Conservation (phyloP, 2,113 vertebrate genomes). For the Syngnathus scovelli region DNA sequence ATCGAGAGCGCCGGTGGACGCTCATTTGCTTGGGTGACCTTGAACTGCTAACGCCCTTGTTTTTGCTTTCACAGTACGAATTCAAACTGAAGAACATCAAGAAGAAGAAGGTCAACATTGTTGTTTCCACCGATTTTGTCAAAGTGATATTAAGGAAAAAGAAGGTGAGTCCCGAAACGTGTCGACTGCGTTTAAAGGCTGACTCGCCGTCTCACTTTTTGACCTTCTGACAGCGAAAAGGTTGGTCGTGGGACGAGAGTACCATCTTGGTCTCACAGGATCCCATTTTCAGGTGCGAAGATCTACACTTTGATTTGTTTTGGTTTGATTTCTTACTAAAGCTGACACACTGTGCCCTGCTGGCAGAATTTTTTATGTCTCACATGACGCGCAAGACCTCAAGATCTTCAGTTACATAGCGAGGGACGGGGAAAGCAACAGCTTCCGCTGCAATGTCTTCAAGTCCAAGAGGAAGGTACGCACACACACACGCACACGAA, state of each 20-base stretch:
- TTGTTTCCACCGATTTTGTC: slow-evolving; percentile 85
- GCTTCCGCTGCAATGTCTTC: slow-evolving; percentile 94
- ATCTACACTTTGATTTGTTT: no score
- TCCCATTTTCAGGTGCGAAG: slow-evolving; percentile 86
- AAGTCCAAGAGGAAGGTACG: slow-evolving; percentile 96
- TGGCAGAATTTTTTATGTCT: slow-evolving; percentile 93
- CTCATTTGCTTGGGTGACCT: neutral
- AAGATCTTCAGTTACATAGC: slow-evolving; percentile 99
- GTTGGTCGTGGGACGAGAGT: slow-evolving; percentile 88
- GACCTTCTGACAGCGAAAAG: slow-evolving; percentile 78
- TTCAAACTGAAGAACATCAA: slow-evolving; percentile 98
- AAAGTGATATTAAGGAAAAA: slow-evolving; percentile 90
- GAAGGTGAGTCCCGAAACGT: slow-evolving; percentile 72
- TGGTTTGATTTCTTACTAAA: no score
- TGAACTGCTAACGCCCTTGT: neutral
- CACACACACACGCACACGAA: neutral
- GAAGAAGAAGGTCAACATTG: slow-evolving; percentile 95
- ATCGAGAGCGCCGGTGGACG: neutral
- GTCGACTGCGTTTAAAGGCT: neutral
- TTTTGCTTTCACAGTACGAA: slow-evolving; percentile 77
- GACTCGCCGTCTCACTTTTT: neutral
- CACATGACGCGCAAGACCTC: slow-evolving; percentile 93
- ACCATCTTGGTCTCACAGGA: slow-evolving; percentile 88
- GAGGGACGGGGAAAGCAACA: slow-evolving; percentile 86
- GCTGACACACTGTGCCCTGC: neutral